Base-by-base conservation (phyloP, 2,113 vertebrate genomes). In the Dasypus novemcinctus region DNA sequence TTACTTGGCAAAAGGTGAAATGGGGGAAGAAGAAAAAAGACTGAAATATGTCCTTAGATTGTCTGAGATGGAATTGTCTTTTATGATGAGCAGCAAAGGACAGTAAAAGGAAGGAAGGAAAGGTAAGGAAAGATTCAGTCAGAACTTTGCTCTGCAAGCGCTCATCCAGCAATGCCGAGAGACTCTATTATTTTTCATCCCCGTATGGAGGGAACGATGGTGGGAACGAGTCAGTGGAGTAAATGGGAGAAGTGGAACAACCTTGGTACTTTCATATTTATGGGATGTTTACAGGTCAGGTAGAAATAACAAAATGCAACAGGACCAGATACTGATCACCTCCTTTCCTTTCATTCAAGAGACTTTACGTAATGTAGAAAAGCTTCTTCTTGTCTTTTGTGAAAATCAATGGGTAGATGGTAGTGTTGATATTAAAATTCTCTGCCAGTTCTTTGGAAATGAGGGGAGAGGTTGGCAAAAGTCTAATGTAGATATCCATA, bases 371-470 rank as follows among this genome's bases (percentile, higher is more conserved):
- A 54, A 74, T 87, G 18, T 69, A 80, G 54, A 66, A 82, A 91
- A 75, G 33, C 57, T 72, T 79, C 25, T 38, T 91, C 87, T 49
- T 69, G 0, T 52, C 36, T 94, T 52, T 82, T 82, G 75, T 49
- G 68, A 41, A 68, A 90, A 78, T 95, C 27, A 71, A 4, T 84
- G 41, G 20, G 14, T 92, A 61, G 69, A 38, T 54, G 14, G 64
- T 88, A 94, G 72, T 15, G 23, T 52, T 80, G 87, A 91, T 43
- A 80, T 83, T 25, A 72, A 93, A 92, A 79, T 17, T 18, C 11
- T 80, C 33, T 95, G 61, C 78, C 59, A 52, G 15, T 87, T 69
- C 57, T 61, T 88, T 91, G n/a, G 23, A 97, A 87, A 79, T 72
- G 64, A 80, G 25, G 36, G 36, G 69, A 61, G 9, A 18, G 43